Evolutionary conservation across 2,888 invertebrate species (phyloP), one percentile per base, ranked within the genome.

Genomic region (Dascillus cervinus): DNA sequence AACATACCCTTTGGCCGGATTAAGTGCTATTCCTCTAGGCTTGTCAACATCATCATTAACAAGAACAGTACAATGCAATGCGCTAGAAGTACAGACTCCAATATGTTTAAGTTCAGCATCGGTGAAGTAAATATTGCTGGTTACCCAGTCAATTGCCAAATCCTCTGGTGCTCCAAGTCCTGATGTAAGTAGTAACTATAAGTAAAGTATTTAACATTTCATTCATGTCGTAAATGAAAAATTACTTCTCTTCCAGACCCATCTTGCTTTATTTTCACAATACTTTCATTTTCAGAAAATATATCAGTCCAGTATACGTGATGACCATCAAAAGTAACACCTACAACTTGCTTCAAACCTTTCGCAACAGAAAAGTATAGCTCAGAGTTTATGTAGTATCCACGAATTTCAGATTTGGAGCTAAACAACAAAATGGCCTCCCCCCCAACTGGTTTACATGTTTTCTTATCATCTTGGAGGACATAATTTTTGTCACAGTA

Each of bases 221-320:
- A 17, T 17, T 17, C 17, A 17, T 6, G 17, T 12, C 6, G 11
- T n/a, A 2, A 29, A 3, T 8, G 13, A 26, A 13, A 3, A 24
- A 12, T 11, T 8, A 29, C 31, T 63, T 82, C 73, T 37, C 69
- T 69, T 2, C 72, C 55, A 0, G 72, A 62, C 6, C 83, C 81
- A 47, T 81, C 75, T 1, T 76, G 64, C 6, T 65, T 63, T 0
- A 80, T 73, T 37, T 75, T 72, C 21, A 78, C 72, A 41, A 89
- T 82, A 5, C 78, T 73, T 58, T 86, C 82, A n/a, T 75, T 73
- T 2, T 78, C 80, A 3, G 73, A 60, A 2, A 74, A 71, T 1
- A 80, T 73, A 47, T 84, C 81, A 3, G 85, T 81, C 88, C 88
- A 90, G 56, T 84, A 89, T 13, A 87, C 60, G 43, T 76, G 67